Percentiles rank a stretch among this genome's conserved stretches.
Evolutionary conservation across 2,888 invertebrate genomes (phyloP).

Genomic region (Drosophila affinis): DNA sequence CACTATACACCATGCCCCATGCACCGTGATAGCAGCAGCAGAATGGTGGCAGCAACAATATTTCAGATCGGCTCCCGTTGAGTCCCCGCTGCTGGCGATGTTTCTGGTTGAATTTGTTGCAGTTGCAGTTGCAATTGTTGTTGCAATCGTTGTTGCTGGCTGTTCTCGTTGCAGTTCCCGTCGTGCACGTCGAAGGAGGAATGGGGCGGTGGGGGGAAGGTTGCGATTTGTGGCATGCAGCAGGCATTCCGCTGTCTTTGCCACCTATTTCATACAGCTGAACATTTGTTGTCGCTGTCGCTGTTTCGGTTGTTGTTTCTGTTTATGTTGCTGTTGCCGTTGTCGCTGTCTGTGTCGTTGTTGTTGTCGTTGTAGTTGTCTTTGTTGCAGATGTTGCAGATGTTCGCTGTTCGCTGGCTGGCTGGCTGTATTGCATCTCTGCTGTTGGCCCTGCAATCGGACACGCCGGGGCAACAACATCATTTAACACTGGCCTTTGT

Average conservation of each 20-base stretch:
- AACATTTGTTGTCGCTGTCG: conserved; percentile 60
- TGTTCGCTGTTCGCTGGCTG: conserved; percentile 22
- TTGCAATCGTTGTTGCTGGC: neutral
- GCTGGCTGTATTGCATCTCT: neutral
- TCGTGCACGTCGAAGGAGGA: conserved; percentile 15
- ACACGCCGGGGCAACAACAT: conserved; percentile 49
- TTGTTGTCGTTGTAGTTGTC: conserved; percentile 42
- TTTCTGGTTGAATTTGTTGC: neutral
- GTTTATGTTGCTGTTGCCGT: conserved; percentile 2
- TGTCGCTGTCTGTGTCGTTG: conserved; percentile 32
- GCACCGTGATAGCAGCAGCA: conserved; percentile 18
- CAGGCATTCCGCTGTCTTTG: conserved; percentile 70
- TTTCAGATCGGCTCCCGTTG: conserved; percentile 38
- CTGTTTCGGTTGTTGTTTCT: conserved; percentile 5
- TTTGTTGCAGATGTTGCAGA: conserved; percentile 39
- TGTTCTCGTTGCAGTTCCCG: conserved; percentile 27
- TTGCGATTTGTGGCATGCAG: conserved; percentile 22
- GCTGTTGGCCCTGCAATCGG: conserved; percentile 53
- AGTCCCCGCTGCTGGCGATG: neutral
- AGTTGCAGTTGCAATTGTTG: conserved; percentile 9
- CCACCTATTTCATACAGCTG: conserved; percentile 71
- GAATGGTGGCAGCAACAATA: conserved; percentile 24
- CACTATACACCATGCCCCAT: neutral
- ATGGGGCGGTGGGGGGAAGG: neutral
- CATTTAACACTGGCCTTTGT: conserved; percentile 51